These are phyloP conservation scores for Yoshiicerus persimilis DNA, from an alignment of 1,140 invertebrate species.

Conservation along the genomic window DNA sequence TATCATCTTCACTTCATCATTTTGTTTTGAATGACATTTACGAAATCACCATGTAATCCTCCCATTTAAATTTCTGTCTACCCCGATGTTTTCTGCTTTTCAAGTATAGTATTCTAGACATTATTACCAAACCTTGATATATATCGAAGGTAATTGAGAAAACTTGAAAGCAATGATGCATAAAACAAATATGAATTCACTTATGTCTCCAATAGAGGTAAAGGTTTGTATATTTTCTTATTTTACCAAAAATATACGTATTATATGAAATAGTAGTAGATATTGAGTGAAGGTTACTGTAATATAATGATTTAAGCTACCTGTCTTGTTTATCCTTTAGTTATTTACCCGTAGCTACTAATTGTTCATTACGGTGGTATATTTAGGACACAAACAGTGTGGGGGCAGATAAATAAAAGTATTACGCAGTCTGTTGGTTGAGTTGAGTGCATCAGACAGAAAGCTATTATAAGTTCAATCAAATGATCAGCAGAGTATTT, in stretches of 20 bases:
- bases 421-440: constrained; percentile 18
- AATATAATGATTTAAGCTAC: too few species aligned
- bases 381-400: background rate
- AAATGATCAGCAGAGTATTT: constrained; percentile 14
- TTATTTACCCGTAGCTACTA: background rate
- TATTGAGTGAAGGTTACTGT: background rate
- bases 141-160: too few species aligned
- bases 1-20: background rate
- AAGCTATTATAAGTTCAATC: constrained; percentile 14
- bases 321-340: background rate
- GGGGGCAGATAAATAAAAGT: background rate
- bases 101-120: background rate
- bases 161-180: background rate
- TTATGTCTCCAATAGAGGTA: background rate
- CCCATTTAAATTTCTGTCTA: background rate
- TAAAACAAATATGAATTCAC: background rate
- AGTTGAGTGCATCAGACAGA: constrained; percentile 16
- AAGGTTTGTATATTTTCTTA: too few species aligned
- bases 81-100: background rate
- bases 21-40: background rate
- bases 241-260: too few species aligned
- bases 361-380: background rate
- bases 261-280: too few species aligned
- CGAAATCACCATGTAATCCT: background rate
- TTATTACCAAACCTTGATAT: too few species aligned